Evolutionary conservation across 2,113 vertebrate genomes (phyloP), one percentile per base, ranked within the genome.

Genomic region (Vidua chalybeata): DNA sequence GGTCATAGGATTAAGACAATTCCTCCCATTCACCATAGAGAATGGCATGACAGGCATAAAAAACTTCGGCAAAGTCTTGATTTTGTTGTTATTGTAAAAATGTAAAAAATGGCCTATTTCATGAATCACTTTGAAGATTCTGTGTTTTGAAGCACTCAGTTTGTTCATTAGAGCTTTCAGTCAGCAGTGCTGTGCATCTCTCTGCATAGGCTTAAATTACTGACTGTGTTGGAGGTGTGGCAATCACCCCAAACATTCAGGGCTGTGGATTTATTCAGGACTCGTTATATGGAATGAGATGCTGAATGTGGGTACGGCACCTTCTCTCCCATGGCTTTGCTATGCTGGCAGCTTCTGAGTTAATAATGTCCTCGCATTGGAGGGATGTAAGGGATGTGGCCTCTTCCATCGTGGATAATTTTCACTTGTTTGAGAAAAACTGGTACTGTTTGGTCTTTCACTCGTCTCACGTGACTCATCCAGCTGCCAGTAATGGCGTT

Each of bases 361-460:
- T 96, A 96, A 92, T 52, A 56, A 31, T 71, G 83, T 87, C 67
- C 18, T 89, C 82, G 71, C n/a, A 22, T 20, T 27, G 68, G 59
- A 94, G 63, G 39, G 67, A 17, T 94, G 80, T 48, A 27, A 41
- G 41, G 41, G 41, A 43, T 43, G 62, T 86, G 72, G 55, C 63
- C 39, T 88, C 51, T 76, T 91, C 55, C n/a, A 94, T 64, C 0
- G 0, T 39, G 31, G 85, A 49, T 86, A 64, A 20, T 96, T 96
- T 96, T 96, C 94, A 96, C 83, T 96, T 95, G 85, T 93, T 90
- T 84, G 72, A 94, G 93, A 77, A 94, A 88, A 93, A 96, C 85
- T 95, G 92, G 87, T 90, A 4, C 55, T 69, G 49, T 88, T 96
- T 93, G 95, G 92, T 96, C 83, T 94, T 93, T 83, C 61, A 45